Percentiles rank a stretch among this genome's conserved stretches.
phyloP scores from a whole-genome alignment of 2,113 vertebrate species.

The Ondatra zibethicus region DNA sequence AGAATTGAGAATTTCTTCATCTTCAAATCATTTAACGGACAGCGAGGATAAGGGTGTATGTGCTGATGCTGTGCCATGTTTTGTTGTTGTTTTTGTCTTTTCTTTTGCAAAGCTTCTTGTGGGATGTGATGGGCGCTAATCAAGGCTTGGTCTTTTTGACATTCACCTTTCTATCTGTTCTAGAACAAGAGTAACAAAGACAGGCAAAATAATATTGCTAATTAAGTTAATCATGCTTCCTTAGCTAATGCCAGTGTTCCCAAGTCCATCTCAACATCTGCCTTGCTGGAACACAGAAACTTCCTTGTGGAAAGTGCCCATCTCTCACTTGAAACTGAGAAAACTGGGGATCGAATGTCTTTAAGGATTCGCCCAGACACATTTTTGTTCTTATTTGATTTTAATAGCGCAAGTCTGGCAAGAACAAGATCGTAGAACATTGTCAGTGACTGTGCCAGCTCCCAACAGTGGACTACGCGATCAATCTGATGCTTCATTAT shows the following conservation, averaged over 20 bases:
- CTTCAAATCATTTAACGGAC: not conserved
- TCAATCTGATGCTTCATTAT: constrained; percentile 35
- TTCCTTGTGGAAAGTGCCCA: not conserved
- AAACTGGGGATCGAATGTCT: not conserved
- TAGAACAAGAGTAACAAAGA: constrained; percentile 16
- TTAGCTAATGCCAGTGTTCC: constrained; percentile 55
- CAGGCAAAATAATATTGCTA: constrained; percentile 64
- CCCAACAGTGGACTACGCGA: not conserved
- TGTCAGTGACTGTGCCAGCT: not conserved
- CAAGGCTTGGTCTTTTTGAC: not conserved
- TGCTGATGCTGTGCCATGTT: not conserved
- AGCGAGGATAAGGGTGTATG: not conserved
- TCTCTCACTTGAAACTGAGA: constrained; percentile 39
- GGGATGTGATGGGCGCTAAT: not conserved
- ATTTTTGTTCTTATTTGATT: constrained; percentile 60
- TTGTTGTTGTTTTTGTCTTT: constrained; percentile 44
- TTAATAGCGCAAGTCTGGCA: constrained; percentile 34
- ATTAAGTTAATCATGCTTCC: constrained; percentile 63
- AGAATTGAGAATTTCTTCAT: not conserved
- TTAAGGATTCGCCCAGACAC: constrained; percentile 39
- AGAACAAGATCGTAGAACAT: not conserved
- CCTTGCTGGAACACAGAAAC: not conserved
- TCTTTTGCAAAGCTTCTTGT: constrained; percentile 30
- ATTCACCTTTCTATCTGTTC: constrained; percentile 57
- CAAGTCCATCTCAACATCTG: not conserved